phyloP scores from a whole-genome alignment of 2,113 vertebrate species.

The Coreoperca whiteheadi region DNA sequence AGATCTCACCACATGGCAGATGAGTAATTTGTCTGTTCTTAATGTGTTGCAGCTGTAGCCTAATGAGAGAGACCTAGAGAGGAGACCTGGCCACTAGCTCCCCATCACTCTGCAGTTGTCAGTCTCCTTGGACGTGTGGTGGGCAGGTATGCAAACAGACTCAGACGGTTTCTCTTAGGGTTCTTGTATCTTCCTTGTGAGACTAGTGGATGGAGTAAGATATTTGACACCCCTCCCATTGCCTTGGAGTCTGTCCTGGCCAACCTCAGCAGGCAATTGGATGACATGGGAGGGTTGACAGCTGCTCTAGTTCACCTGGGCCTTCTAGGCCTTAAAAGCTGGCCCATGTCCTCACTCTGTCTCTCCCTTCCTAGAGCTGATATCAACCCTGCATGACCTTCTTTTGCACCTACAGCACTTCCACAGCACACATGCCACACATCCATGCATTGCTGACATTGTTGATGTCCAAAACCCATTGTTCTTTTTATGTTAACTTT shows the following conservation, averaged over 20 bases:
- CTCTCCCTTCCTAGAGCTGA: not conserved
- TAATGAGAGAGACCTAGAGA: conserved; percentile 77
- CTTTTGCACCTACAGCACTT: not conserved
- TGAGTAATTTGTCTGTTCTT: conserved; percentile 81
- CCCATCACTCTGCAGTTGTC: conserved; percentile 60
- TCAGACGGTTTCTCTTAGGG: not conserved
- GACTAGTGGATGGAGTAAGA: not conserved
- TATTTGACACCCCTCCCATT: not conserved
- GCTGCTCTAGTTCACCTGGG: not conserved
- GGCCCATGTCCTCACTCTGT: not conserved
- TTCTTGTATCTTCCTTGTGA: conserved; percentile 3
- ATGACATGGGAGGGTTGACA: not conserved
- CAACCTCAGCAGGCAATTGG: not conserved
- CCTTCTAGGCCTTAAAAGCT: not conserved
- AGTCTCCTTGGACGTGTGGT: conserved; percentile 39
- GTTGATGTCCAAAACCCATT: not conserved
- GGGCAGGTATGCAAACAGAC: conserved; percentile 7
- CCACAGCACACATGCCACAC: not conserved
- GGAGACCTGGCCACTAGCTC: conserved; percentile 60
- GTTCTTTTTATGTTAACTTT: not conserved
- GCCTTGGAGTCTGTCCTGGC: not conserved
- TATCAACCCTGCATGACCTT: not conserved
- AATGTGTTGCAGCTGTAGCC: conserved; percentile 83
- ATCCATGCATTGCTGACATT: not conserved
- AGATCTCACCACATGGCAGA: conserved; percentile 79